Evolutionary conservation across 2,888 invertebrate genomes (phyloP).

Genomic region (Isoperla grammatica): DNA sequence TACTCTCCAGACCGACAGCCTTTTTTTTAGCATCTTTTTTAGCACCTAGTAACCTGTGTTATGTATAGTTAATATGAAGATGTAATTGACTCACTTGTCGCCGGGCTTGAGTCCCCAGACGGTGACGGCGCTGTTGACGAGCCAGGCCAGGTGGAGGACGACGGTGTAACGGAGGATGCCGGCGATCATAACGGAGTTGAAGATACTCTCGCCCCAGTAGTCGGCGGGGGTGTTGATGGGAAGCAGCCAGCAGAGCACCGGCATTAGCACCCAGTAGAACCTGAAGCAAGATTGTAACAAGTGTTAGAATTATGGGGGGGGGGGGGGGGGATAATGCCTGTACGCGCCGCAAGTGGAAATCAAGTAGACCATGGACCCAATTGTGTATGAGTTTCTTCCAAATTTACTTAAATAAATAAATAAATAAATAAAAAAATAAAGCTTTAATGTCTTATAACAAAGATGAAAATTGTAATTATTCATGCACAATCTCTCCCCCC

Average conservation of each 20-base stretch:
- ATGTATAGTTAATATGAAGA: no score
- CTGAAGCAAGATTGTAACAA: slow-evolving; percentile 48
- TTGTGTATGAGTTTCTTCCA: not conserved
- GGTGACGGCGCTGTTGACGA: slow-evolving; percentile 65
- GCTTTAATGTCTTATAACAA: not conserved
- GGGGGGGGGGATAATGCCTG: no score
- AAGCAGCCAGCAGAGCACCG: slow-evolving; percentile 57
- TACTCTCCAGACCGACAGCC: no score
- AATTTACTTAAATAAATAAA: no score
- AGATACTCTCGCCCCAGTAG: slow-evolving; percentile 68
- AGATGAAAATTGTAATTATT: not conserved
- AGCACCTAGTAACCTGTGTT: no score
- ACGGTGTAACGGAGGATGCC: slow-evolving; percentile 64
- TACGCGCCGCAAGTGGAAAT: no score
- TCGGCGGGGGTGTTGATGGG: slow-evolving; percentile 72
- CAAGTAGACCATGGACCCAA: not conserved
- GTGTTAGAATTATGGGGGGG: no score
- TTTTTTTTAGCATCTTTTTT: no score
- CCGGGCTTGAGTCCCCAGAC: slow-evolving; percentile 67
- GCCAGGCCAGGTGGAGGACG: slow-evolving; percentile 59
- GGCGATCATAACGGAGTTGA: slow-evolving; percentile 57
- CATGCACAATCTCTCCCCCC: no score
- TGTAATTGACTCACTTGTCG: no score
- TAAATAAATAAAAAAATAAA: not conserved
- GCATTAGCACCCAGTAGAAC: slow-evolving; percentile 62